These are phyloP conservation scores for Drosophila vallismaia DNA, from an alignment of 2,888 invertebrate species.

Conservation along the genomic window DNA sequence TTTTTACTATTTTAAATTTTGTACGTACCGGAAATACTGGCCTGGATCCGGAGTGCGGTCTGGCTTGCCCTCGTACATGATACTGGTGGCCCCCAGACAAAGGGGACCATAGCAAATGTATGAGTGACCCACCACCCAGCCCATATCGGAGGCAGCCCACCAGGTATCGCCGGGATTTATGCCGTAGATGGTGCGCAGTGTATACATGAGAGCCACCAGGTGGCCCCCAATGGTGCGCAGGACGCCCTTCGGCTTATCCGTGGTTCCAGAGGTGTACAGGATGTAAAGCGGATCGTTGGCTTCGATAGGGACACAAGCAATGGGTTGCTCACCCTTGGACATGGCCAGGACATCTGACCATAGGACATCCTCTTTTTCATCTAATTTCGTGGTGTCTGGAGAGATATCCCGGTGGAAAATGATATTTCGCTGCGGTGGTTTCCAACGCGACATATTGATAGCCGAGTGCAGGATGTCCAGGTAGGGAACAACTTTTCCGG, in stretches of 20 bases:
- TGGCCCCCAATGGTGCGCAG: constrained; percentile 95
- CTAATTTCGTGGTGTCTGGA: constrained; percentile 84
- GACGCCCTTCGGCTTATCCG: constrained; percentile 90
- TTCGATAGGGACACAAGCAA: constrained; percentile 93
- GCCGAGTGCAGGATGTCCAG: constrained; percentile 85
- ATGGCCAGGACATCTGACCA: constrained; percentile 90
- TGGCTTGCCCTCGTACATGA: constrained; percentile 96
- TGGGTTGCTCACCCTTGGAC: constrained; percentile 84
- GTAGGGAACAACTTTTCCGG: constrained; percentile 89
- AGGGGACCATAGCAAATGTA: constrained; percentile 97
- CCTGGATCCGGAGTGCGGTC: constrained; percentile 97
- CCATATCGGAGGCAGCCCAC: constrained; percentile 90
- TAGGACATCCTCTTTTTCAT: constrained; percentile 88
- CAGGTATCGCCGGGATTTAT: constrained; percentile 93
- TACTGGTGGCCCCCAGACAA: constrained; percentile 90
- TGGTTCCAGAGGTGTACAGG: constrained; percentile 96
- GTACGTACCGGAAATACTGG: constrained; percentile 92
- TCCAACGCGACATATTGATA: constrained; percentile 88
- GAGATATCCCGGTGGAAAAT: constrained; percentile 92
- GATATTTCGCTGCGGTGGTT: constrained; percentile 89
- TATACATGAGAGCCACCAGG: constrained; percentile 93
- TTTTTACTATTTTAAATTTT: no score
- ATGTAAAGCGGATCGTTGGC: constrained; percentile 96
- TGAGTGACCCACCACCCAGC: constrained; percentile 97
- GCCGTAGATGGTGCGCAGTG: constrained; percentile 92